A percentile compares a stretch with the other conserved stretches of the same genome.
These are phyloP conservation scores for Drosophila tanythrix DNA, from an alignment of 2,888 invertebrate species.

Conservation along the genomic window DNA sequence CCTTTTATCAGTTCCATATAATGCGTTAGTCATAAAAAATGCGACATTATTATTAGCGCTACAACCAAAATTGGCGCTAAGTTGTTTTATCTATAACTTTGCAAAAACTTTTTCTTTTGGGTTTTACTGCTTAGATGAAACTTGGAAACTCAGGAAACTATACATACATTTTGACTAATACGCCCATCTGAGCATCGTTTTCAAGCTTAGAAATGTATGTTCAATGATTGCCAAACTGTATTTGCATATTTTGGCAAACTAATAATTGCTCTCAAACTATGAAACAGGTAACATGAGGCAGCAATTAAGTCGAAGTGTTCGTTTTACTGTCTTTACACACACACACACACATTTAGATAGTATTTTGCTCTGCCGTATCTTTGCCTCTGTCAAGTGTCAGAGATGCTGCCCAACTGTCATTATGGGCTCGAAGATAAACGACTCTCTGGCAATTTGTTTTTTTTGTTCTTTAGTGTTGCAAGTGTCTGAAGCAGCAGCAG, in stretches of 20 bases:
- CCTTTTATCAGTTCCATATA: not conserved
- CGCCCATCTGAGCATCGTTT: not conserved
- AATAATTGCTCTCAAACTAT: not conserved
- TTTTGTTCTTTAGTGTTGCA: constrained; percentile 23
- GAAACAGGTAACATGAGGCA: not conserved
- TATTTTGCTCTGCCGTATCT: constrained; percentile 5
- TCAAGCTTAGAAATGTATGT: no score
- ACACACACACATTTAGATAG: not conserved
- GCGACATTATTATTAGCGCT: not conserved
- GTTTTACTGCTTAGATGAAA: not conserved
- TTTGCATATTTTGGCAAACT: not conserved
- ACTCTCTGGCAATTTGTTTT: constrained; percentile 65
- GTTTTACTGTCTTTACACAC: not conserved
- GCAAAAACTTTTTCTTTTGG: not conserved
- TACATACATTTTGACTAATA: not conserved
- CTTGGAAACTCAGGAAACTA: not conserved
- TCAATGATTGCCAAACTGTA: not conserved
- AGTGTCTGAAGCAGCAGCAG: constrained; percentile 32
- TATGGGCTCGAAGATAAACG: constrained; percentile 80
- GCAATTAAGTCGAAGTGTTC: not conserved
- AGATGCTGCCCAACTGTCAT: constrained; percentile 69
- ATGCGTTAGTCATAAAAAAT: not conserved
- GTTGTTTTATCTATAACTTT: not conserved
- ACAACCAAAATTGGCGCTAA: not conserved
- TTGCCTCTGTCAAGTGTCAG: constrained; percentile 60